These are phyloP conservation scores for Tachysurus vachellii DNA, from an alignment of 2,113 vertebrate species.

Conservation along the genomic window DNA sequence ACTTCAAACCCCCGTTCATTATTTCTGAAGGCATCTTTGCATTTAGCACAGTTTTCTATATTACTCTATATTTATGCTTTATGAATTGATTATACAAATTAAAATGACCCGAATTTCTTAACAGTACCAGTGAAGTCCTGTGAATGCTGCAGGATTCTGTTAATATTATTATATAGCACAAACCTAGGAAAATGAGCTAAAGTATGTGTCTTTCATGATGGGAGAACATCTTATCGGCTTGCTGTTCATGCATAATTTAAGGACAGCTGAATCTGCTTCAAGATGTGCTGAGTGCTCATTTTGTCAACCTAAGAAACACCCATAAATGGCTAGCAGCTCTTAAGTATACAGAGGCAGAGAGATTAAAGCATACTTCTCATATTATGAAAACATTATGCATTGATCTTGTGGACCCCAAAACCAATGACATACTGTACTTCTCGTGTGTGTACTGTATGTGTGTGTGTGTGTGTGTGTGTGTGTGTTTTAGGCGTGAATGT, in stretches of 20 bases:
- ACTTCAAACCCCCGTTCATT: neutral
- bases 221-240: neutral
- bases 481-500: slow-evolving; percentile 81
- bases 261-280: neutral
- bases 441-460: neutral
- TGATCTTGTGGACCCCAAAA: neutral
- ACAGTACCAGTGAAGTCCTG: neutral
- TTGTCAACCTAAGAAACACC: neutral
- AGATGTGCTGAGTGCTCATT: neutral
- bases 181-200: neutral
- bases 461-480: slow-evolving; percentile 11
- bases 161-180: too few species aligned
- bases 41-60: neutral
- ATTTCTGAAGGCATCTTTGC: neutral
- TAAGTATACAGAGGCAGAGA: neutral
- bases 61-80: neutral
- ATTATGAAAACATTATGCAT: neutral
- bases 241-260: neutral
- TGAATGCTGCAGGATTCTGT: neutral
- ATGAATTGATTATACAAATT: neutral
- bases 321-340: neutral
- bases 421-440: neutral
- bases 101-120: neutral
- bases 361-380: neutral
- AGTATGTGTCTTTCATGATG: neutral